Base-by-base conservation (phyloP, 2,888 invertebrate species). In the Lasioglossum villosulum region DNA sequence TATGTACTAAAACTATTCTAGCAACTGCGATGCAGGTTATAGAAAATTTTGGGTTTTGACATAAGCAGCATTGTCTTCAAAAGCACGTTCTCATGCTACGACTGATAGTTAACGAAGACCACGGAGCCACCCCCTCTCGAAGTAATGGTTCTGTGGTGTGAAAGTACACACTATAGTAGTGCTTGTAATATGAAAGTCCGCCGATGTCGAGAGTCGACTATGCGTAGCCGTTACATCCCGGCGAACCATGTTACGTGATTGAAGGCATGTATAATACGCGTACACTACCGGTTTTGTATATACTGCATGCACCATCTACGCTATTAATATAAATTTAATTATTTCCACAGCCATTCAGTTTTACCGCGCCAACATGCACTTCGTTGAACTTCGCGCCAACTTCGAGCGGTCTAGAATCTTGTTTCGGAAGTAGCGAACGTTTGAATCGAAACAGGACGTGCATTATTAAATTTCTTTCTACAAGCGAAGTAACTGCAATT, bases 281-380 rank as follows among this genome's bases (percentile, higher is more conserved):
- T 66, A 66, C 30, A 66, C 66, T 34, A 30, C 5, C 27, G 66
- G 34, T 10, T 66, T 23, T 34, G 66, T 34, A 34, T 63, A 30
- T 63, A 63, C 30, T 63, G 14, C 5, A 30, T 63, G 59, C 27
- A 16, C 14, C 59, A 30, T 30, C 27, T 63, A 63, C 4, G 27
- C 27, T 63, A 30, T 63, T 63, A 63, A 63, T 63, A 63, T 27
- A 27, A 63, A 63, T 63, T 63, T 63, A 27, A 63, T 63, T 63
- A 63, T 63, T 63, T 63, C 30, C 27, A 42, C 27, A 16, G 27
- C 59, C 27, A 27, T 30, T 63, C 30, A 16, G 59, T 63, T 63
- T 63, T 63, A 16, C 16, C 0, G 27, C 30, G 27, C 2, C 27
- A 16, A 63, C 59, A 16, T 30, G 12, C 5, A 6, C 14, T 63